Base-by-base conservation (phyloP, 2,113 vertebrate genomes). In the Peromyscus polionotus region DNA sequence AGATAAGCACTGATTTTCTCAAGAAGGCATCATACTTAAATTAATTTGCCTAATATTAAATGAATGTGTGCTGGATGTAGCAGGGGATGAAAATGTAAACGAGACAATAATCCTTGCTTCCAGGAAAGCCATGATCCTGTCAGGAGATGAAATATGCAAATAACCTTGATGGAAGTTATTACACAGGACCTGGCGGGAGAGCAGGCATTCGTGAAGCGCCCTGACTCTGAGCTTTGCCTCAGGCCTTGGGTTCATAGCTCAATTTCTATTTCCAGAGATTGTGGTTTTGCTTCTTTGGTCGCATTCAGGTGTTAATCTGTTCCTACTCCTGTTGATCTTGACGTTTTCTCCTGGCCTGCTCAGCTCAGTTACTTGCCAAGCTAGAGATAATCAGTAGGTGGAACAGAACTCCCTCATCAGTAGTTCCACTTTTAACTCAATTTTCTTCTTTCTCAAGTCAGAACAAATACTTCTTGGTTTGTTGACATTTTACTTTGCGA, bases 11-110 rank as follows among this genome's bases (percentile, higher is more conserved):
- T 92, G 63, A 59, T 93, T 95, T 97, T 96, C 90, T 95, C 95
- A 72, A 93, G 88, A 93, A 96, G 90, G 9, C 75, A 81, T 97
- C 81, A 76, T 57, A 76, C 45, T 95, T 90, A 96, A 89, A 89
- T 94, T 97, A 97, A 97, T 95, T 96, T 90, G 84, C 84, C 79
- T 72, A 85, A 90, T 93, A 97, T 92, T 93, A 95, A 96, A 65
- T 96, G 92, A 81, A 68, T 89, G 24, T 95, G 61, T 91, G 83
- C 72, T 90, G 76, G 33, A 45, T 76, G 84, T 81, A 68, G 72
- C 83, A 84, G 84, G 70, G 68, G 59, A 77, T 96, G 17, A 92
- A 96, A 92, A 97, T 97, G 96, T 95, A 96, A 97, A 94, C 86
- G 88, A 97, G 92, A 81, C 42, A 72, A 11, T 95, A 95, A 95